phyloP scores from a whole-genome alignment of 2,113 vertebrate genomes.

The Urocolius indicus region DNA sequence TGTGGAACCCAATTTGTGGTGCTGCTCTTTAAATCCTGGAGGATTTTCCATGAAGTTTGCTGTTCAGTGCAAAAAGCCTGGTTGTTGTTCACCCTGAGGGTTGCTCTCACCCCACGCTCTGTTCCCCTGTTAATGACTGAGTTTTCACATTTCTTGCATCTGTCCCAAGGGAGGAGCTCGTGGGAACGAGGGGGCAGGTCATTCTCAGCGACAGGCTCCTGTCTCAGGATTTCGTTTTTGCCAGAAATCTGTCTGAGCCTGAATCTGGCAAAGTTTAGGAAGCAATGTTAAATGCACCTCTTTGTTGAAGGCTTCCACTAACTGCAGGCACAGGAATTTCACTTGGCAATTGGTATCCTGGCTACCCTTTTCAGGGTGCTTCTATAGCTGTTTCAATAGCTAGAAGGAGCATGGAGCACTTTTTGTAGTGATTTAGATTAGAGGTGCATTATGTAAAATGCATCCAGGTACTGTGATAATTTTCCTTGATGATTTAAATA shows the following conservation, averaged over 20 bases:
- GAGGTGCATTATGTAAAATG: background rate
- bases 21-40: background rate
- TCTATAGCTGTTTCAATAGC: conserved; percentile 52
- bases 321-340: conserved; percentile 56
- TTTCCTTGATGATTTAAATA: background rate
- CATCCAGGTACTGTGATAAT: background rate
- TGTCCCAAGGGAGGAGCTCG: conserved; percentile 71
- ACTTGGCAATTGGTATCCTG: conserved; percentile 53
- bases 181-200: conserved; percentile 71
- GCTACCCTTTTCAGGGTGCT: conserved; percentile 61
- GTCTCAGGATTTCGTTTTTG: background rate
- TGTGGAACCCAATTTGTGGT: background rate
- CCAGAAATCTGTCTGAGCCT: conserved; percentile 66
- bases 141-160: background rate
- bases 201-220: conserved; percentile 68
- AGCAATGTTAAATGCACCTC: conserved; percentile 37
- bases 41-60: background rate
- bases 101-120: background rate
- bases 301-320: conserved; percentile 62
- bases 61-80: background rate
- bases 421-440: background rate
- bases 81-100: background rate
- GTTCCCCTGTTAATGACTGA: background rate
- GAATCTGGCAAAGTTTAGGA: conserved; percentile 49
- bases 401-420: background rate